Base-by-base conservation (phyloP, 2,113 vertebrate species). In the Elaphurus davidianus region DNA sequence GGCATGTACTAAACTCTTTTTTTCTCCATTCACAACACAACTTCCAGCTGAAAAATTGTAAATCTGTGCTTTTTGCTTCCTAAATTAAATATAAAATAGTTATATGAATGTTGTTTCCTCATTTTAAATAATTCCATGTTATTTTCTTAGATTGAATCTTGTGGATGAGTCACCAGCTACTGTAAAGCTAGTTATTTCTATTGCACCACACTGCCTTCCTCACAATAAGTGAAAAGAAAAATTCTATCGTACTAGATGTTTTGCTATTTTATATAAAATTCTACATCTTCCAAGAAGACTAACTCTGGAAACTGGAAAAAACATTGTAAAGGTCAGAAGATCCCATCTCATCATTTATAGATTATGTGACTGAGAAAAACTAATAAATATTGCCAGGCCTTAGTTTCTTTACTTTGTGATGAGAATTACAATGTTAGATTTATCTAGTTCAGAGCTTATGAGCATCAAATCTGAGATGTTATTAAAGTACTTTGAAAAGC, bases 111-210 rank as follows among this genome's bases (percentile, higher is more conserved):
- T 40, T 43, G 27, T 89, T 97, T 96, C 7, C 59, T 92, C 50
- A 23, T 60, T 94, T 90, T 84, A 71, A 40, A 13, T 87, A 84
- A 60, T 57, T 94, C 19, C 76, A 62, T n/a, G 54, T 50, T 88
- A 45, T 78, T 94, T 96, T 62, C 84, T 91, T 94, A 89, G 19
- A 82, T 23, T 96, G 36, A 97, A 85, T 91, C 45, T 55, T 50
- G 45, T 74, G 71, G 30, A 71, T 3, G 79, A 50, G 91, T 74
- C 62, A 83, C 62, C 64, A 55, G 17, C n/a, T 91, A 84, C 5
- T 95, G 30, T 93, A 59, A 59, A 52, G 84, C 12, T 76, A 71
- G 11, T 59, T 94, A 27, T 94, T 91, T 89, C 71, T 1, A 90
- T 12, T 81, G 10, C 15, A 74, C 23, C 45, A 91, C 11, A 83